Evolutionary conservation across 2,888 invertebrate species (phyloP).

Genomic region (Scotopteryx bipunctaria): DNA sequence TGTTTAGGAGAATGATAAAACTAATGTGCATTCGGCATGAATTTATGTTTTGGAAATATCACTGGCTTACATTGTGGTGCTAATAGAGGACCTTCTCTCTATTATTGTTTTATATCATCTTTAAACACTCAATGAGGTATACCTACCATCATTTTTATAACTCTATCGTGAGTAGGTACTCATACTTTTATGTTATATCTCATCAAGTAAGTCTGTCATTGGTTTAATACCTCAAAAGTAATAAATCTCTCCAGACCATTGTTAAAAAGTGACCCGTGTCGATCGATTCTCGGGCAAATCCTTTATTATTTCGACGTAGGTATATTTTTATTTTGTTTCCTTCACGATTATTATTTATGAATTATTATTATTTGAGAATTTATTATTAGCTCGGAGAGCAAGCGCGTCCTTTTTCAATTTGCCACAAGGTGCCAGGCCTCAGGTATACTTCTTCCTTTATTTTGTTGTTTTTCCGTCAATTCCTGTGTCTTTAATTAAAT

Average conservation of each 20-base stretch:
- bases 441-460: slow-evolving; percentile 61
- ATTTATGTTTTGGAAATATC: slow-evolving; percentile 34
- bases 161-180: no score
- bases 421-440: slow-evolving; percentile 74
- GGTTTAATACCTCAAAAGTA: not conserved
- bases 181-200: no score
- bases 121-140: slow-evolving; percentile 3
- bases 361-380: slow-evolving; percentile 83
- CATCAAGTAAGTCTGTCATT: not conserved
- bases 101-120: slow-evolving; percentile 2
- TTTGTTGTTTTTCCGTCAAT: slow-evolving; percentile 69
- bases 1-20: slow-evolving; percentile 40
- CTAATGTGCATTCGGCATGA: slow-evolving; percentile 42
- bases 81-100: slow-evolving; percentile 5
- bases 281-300: slow-evolving; percentile 60
- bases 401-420: slow-evolving; percentile 81
- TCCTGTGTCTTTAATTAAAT: slow-evolving; percentile 70
- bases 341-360: slow-evolving; percentile 82
- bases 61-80: slow-evolving; percentile 21
- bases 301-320: slow-evolving; percentile 82
- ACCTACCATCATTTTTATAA: slow-evolving; percentile 3
- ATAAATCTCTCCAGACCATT: not conserved
- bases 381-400: slow-evolving; percentile 78
- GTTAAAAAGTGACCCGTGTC: slow-evolving; percentile 60
- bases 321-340: slow-evolving; percentile 80